Conservation (phyloP, 1,140 invertebrate species). For the Apolygus lucorum region DNA sequence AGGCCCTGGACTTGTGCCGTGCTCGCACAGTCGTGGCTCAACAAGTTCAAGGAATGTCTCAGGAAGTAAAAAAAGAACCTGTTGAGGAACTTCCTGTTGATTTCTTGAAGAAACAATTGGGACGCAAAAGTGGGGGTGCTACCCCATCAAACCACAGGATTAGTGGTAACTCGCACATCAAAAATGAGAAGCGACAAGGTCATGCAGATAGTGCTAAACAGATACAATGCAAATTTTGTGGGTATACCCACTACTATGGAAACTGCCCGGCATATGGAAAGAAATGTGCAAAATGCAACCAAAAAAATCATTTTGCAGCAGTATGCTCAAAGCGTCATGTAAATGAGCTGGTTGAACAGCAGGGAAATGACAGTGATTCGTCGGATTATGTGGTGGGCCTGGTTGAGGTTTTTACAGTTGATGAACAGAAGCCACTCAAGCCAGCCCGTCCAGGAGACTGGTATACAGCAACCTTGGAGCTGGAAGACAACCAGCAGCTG, state of each 20-base stretch:
- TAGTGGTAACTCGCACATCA: background rate
- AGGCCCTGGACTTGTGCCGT: conserved; percentile 8
- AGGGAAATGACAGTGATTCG: conserved; percentile 2
- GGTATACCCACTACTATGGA: conserved; percentile 14
- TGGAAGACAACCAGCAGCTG: conserved; percentile 12
- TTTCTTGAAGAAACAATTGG: conserved; percentile 9
- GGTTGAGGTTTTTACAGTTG: background rate
- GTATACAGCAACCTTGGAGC: conserved; percentile 8
- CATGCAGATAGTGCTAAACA: conserved; percentile 4
- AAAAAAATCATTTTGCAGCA: conserved; percentile 19
- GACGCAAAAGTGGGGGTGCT: background rate
- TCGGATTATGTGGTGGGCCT: background rate
- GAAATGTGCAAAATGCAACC: conserved; percentile 12
- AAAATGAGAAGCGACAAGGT: background rate
- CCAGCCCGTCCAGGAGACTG: background rate
- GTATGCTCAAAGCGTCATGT: conserved; percentile 10
- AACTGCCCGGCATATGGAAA: conserved; percentile 15
- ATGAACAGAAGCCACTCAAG: conserved; percentile 1
- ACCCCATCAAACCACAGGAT: conserved; percentile 1
- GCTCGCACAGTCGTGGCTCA: conserved; percentile 2
- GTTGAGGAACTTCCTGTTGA: conserved; percentile 3
- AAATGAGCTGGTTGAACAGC: background rate
- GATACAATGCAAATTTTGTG: conserved; percentile 19
- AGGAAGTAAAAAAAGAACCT: conserved; percentile 5
- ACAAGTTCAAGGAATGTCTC: conserved; percentile 8